Base-by-base conservation (phyloP, 2,113 vertebrate genomes). In the Lophius piscatorius region DNA sequence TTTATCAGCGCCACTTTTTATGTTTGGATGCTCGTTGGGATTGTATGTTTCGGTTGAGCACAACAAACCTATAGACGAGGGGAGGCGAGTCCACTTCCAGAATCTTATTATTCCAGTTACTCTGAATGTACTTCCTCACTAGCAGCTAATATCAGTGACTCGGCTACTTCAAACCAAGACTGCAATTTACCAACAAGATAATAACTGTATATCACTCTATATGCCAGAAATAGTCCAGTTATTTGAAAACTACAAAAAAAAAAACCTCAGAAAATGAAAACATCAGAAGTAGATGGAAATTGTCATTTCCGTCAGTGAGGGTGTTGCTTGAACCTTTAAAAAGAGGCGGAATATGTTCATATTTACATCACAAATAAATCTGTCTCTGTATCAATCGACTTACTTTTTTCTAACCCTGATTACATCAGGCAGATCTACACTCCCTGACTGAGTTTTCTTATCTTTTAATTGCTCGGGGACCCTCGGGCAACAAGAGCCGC, bases 391-490 rank as follows among this genome's bases (percentile, higher is more conserved):
- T 82, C 78, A n/a, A n/a, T n/a, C n/a, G n/a, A n/a, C n/a, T n/a
- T n/a, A n/a, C n/a, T n/a, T n/a, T n/a, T 73, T 3, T 40, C 17
- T 63, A 47, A 79, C 81, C 76, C 18, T 63, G 50, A 79, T 79
- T 75, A 70, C 60, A 76, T 79, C 63, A 49, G 49, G 34, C 36
- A 47, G 48, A 81, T 75, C 65, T 60, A 72, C 63, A 14, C 61
- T 74, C 23, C 54, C 63, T 59, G 47, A 66, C 63, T 65, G 50
- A 65, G 23, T 61, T 56, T 63, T 60, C 72, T 87, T 89, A 87
- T 89, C 83, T 87, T 87, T 86, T 86, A 86, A 89, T 89, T 89
- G 71, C 81, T 80, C 34, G 40, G 78, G 69, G 72, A 76, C 71
- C 83, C 70, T 64, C 44, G 20, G 64, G 79, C 31, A 22, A 78